Evolutionary conservation across 2,797 vertebrate genomes (phyloP).

Genomic region (Nannoperca australis): DNA sequence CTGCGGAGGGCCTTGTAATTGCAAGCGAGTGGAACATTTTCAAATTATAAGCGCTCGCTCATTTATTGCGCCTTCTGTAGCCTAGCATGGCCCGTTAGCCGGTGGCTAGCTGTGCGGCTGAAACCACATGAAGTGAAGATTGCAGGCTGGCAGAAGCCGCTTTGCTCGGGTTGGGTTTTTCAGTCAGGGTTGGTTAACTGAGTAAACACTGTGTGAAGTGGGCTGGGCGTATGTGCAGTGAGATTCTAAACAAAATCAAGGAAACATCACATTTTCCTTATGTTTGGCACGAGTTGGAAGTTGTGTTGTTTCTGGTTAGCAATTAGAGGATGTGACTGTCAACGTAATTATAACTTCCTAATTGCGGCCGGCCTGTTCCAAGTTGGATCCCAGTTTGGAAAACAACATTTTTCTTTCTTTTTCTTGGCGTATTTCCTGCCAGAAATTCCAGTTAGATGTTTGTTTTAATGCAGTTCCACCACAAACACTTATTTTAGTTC

Average conservation of each 20-base stretch:
- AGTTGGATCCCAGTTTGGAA: slow-evolving; percentile 50
- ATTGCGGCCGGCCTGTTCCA: slow-evolving; percentile 44
- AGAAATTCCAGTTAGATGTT: slow-evolving; percentile 46
- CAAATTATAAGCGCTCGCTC: slow-evolving; percentile 65
- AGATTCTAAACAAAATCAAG: slow-evolving; percentile 67
- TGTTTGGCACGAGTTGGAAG: slow-evolving; percentile 52
- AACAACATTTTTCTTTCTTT: slow-evolving; percentile 33
- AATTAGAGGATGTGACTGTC: slow-evolving; percentile 68
- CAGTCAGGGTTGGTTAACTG: slow-evolving; percentile 58
- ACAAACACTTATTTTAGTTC: slow-evolving; percentile 18
- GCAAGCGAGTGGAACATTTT: slow-evolving; percentile 61
- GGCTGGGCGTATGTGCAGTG: slow-evolving; percentile 39
- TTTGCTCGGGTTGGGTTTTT: slow-evolving; percentile 41
- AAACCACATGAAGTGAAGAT: slow-evolving; percentile 67
- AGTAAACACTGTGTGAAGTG: slow-evolving; percentile 70
- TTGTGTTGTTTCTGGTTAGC: slow-evolving; percentile 58
- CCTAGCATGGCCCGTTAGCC: slow-evolving; percentile 42
- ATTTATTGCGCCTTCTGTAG: slow-evolving; percentile 37
- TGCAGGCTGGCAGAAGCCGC: slow-evolving; percentile 52
- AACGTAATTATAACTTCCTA: slow-evolving; percentile 71
- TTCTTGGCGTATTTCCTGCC: slow-evolving; percentile 6
- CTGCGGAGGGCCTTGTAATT: slow-evolving; percentile 61
- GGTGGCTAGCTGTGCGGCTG: slow-evolving; percentile 32
- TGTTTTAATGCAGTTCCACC: slow-evolving; percentile 31
- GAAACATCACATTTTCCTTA: slow-evolving; percentile 57